Evolutionary conservation across 2,888 invertebrate species (phyloP), one percentile per base, ranked within the genome.

Genomic region (Tuta absoluta): DNA sequence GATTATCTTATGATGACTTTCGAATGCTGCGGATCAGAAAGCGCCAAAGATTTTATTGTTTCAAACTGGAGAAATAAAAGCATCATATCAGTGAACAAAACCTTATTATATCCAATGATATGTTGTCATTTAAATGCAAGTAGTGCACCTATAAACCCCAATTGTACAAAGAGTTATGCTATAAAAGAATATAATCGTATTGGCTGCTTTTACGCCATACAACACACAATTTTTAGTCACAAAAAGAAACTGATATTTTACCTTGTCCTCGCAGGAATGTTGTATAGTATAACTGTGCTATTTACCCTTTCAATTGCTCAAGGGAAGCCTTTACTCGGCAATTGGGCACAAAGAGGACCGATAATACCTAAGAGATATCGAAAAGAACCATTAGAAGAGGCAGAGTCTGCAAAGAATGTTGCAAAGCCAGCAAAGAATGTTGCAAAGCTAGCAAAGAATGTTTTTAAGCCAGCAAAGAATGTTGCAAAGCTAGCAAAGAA

Each of bases 11-110:
- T 91, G 91, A 66, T 85, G 4, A 79, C 82, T 5, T 80, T 86
- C 53, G 76, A 89, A 66, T 92, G 91, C 68, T 92, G 91, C 62
- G 91, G 91, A 0, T 85, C 80, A 0, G 72, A 78, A 0, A 73
- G 72, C 24, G 87, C 80, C 62, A 75, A 66, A 62, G 91, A 92
- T 65, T 92, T 91, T 62, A 63, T 71, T 0, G 66, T 75, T 3
- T 82, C 88, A 0, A 69, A 77, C 17, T 91, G 91, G 91, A 80
- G 79, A 53, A 80, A 72, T 62, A 38, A 62, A 0, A 82, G 86
- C 65, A 64, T 72, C n/a, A n/a, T n/a, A n/a, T n/a, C n/a, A n/a
- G n/a, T n/a, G 1, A 74, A 78, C 12, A 78, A 76, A 70, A 28
- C 82, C 1, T n/a, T 45, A 56, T 33, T 56, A 8, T 83, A 85